Conservation (phyloP, 1,140 invertebrate genomes). For the Steinernema khuongi region DNA sequence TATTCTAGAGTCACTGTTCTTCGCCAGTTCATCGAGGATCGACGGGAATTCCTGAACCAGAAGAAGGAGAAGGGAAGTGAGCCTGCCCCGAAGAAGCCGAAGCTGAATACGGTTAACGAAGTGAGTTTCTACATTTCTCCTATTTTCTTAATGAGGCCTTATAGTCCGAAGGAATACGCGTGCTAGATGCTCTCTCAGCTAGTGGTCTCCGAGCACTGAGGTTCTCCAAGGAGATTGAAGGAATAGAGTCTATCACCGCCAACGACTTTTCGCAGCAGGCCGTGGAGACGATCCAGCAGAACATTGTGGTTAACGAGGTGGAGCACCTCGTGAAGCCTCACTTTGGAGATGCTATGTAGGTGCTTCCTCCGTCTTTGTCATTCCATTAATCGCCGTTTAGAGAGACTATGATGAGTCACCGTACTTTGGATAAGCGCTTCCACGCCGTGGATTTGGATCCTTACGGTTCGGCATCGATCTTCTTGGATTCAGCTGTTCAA, state of each 20-base stretch:
- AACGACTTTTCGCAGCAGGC: constrained; percentile 88
- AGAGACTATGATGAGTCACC: constrained; percentile 76
- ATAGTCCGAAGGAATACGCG: constrained; percentile 50
- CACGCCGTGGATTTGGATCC: constrained; percentile 92
- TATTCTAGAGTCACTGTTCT: constrained; percentile 46
- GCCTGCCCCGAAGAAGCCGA: constrained; percentile 42
- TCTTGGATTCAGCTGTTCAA: constrained; percentile 82
- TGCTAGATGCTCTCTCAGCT: constrained; percentile 89
- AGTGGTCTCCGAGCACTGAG: constrained; percentile 87
- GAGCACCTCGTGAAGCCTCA: constrained; percentile 70
- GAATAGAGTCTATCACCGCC: constrained; percentile 73
- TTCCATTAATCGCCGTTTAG: constrained; percentile 63
- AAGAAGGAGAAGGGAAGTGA: constrained; percentile 6
- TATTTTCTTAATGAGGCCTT: constrained; percentile 19
- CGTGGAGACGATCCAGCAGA: constrained; percentile 76
- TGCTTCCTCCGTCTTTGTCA: constrained; percentile 30
- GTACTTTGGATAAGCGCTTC: constrained; percentile 68
- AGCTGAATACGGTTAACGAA: constrained; percentile 20
- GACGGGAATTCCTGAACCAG: constrained; percentile 17
- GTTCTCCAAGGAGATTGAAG: constrained; percentile 86
- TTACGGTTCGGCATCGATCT: constrained; percentile 79
- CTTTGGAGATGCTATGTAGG: constrained; percentile 76
- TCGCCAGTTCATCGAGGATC: constrained; percentile 40
- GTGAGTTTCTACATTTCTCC: constrained; percentile 21
- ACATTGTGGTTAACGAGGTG: constrained; percentile 75